Percentiles rank a stretch among this genome's conserved stretches.
Evolutionary conservation across 2,113 vertebrate genomes (phyloP).

Genomic region (Falco punctatus): DNA sequence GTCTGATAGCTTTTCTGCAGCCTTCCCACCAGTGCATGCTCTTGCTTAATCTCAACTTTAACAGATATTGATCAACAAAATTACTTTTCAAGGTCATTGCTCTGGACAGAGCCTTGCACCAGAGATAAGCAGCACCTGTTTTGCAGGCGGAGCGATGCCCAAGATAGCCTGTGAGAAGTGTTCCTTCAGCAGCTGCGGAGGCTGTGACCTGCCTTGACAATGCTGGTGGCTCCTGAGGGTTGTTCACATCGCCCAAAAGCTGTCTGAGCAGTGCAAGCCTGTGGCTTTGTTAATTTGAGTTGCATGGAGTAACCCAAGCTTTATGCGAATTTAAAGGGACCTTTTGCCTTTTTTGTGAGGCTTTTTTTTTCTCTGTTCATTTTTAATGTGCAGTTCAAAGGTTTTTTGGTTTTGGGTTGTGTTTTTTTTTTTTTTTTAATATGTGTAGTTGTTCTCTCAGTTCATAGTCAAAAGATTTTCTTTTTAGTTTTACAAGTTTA

Average conservation of each 20-base stretch:
- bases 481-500: not conserved
- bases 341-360: too few species aligned
- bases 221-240: not conserved
- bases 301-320: not conserved
- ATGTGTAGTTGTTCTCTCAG: accelerated
- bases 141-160: accelerated
- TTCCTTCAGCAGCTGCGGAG: accelerated
- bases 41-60: conserved; percentile 18
- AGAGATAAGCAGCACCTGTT: conserved; percentile 21
- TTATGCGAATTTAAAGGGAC: not conserved
- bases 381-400: not conserved
- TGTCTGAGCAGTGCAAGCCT: accelerated
- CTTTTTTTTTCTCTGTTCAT: not conserved
- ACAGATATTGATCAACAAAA: conserved; percentile 70
- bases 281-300: not conserved
- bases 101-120: not conserved
- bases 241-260: accelerated
- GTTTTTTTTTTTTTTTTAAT: not conserved
- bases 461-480: not conserved
- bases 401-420: not conserved
- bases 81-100: conserved; percentile 65
- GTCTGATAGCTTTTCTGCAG: not conserved
- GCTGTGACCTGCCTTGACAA: not conserved
- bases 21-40: not conserved
- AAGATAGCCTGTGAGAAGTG: too few species aligned